Evolutionary conservation across 2,888 invertebrate species (phyloP).

Genomic region (Pheosia tremula): DNA sequence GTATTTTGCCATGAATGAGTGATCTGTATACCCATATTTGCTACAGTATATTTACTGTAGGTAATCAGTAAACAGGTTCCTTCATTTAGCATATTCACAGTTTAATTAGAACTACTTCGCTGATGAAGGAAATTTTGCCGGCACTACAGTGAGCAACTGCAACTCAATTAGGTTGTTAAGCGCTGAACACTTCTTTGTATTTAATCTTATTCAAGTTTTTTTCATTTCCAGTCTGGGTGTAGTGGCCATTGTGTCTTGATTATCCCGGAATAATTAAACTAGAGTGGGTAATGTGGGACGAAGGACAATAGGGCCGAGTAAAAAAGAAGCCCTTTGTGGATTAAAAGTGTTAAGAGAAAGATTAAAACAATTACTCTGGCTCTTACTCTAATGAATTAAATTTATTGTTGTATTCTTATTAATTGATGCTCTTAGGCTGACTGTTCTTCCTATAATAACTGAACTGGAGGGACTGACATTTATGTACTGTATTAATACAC

Average conservation of each 20-base stretch:
- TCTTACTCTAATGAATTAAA: constrained; percentile 4
- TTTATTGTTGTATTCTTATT: background rate
- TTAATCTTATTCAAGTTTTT: constrained; percentile 28
- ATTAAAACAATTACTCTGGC: constrained; percentile 11
- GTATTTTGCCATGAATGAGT: too few species aligned
- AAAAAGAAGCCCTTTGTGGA: constrained; percentile 14
- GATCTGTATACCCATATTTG: too few species aligned
- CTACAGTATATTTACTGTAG: background rate
- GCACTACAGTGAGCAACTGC: constrained; percentile 23
- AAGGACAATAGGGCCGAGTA: constrained; percentile 24
- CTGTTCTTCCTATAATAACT: too few species aligned
- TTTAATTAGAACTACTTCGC: constrained; percentile 26
- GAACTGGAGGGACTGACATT: too few species aligned
- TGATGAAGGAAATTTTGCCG: constrained; percentile 19
- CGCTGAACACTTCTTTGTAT: constrained; percentile 29
- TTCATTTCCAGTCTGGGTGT: constrained; percentile 20
- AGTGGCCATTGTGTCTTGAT: constrained; percentile 31
- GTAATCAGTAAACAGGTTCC: background rate
- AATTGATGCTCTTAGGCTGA: too few species aligned
- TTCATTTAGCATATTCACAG: background rate
- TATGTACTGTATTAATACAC: too few species aligned
- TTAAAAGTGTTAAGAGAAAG: constrained; percentile 10
- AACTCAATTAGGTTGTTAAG: constrained; percentile 34
- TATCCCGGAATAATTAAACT: constrained; percentile 41
- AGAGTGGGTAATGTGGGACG: constrained; percentile 34